Evolutionary conservation across 2,113 vertebrate species (phyloP).

Genomic region (Ardeotis arabs): DNA sequence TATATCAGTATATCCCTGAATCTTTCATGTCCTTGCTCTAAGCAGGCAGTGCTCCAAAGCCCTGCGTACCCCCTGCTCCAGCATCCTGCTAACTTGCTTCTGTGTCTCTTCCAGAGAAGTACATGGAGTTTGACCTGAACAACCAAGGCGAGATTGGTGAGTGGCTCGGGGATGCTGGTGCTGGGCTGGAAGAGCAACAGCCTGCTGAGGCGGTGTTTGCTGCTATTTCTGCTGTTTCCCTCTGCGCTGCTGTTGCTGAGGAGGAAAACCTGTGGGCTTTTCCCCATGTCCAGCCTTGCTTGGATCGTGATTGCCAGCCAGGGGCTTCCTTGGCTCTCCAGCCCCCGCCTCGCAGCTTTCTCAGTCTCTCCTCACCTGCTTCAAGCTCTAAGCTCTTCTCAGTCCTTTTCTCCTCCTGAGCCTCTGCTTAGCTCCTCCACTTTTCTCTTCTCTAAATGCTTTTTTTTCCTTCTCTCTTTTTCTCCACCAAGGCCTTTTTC

Average conservation of each 20-base stretch:
- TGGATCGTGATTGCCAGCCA: neutral
- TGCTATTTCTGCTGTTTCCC: neutral
- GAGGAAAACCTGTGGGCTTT: neutral
- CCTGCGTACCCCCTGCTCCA: neutral
- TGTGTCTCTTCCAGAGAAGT: slow-evolving; percentile 89
- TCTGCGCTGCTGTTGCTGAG: neutral
- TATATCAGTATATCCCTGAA: neutral
- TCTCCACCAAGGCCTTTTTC: neutral
- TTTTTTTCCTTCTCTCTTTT: neutral
- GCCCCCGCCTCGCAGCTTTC: neutral
- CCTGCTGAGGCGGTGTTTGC: neutral
- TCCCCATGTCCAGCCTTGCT: neutral
- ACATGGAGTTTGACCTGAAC: slow-evolving; percentile 97
- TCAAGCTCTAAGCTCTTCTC: neutral
- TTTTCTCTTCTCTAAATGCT: neutral
- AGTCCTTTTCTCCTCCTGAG: neutral
- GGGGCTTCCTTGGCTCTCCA: neutral
- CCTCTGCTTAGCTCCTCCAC: neutral
- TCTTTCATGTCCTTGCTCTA: neutral
- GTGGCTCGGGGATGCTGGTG: slow-evolving; percentile 47
- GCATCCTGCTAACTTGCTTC: neutral
- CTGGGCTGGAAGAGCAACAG: neutral
- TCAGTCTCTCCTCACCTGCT: neutral
- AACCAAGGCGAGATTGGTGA: slow-evolving; percentile 97
- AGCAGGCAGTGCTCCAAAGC: neutral